These are phyloP conservation scores for Tachypleus tridentatus DNA, from an alignment of 1,140 invertebrate genomes.

Conservation along the genomic window DNA sequence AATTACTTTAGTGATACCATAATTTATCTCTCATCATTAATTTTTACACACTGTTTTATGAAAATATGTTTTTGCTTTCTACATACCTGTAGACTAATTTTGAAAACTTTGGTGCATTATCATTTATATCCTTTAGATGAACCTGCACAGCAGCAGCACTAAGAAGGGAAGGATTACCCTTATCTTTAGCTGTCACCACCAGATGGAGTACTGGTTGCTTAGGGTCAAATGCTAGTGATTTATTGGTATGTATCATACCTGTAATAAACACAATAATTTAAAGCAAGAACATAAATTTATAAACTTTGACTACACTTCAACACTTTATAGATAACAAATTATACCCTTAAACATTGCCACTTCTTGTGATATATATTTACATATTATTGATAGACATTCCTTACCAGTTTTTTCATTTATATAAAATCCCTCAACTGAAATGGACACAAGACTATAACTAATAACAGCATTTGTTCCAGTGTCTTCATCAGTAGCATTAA, in stretches of 20 bases:
- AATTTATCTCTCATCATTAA: no score
- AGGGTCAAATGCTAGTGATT: constrained; percentile 45
- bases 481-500: constrained; percentile 76
- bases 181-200: constrained; percentile 64
- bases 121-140: constrained; percentile 46
- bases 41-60: no score
- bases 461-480: constrained; percentile 60
- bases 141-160: constrained; percentile 58
- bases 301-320: no score
- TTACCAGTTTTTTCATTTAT: constrained; percentile 58
- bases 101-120: constrained; percentile 46
- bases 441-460: constrained; percentile 52
- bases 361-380: no score
- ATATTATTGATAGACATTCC: no score
- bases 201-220: constrained; percentile 59
- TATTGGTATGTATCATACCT: constrained; percentile 59
- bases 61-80: not conserved
- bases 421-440: constrained; percentile 50
- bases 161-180: constrained; percentile 56
- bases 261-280: constrained; percentile 11
- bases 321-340: no score
- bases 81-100: constrained; percentile 53
- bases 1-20: no score
- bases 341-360: no score
- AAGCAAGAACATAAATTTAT: no score